These are phyloP conservation scores for Drosophila bocqueti DNA, from an alignment of 1,140 invertebrate genomes.

Conservation along the genomic window DNA sequence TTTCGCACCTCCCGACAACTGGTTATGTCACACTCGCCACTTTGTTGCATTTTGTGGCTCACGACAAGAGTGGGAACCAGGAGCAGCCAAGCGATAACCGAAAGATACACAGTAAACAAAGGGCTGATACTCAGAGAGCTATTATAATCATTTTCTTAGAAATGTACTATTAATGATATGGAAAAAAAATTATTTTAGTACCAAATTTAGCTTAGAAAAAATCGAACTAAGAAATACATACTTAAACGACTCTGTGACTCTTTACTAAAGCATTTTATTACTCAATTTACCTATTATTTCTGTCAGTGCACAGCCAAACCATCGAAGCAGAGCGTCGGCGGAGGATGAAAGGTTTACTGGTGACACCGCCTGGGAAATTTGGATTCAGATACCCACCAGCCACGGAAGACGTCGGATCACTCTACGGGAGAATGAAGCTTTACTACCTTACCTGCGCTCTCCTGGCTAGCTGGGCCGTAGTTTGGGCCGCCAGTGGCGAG, in stretches of 20 bases:
- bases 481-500: conserved; percentile 41
- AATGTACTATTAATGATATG: background rate
- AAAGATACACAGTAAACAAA: conserved; percentile 18
- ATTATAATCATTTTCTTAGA: no score
- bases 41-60: conserved; percentile 49
- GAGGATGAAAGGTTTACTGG: conserved; percentile 1
- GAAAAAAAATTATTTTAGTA: background rate
- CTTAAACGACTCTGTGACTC: background rate
- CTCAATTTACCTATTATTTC: background rate
- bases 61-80: conserved; percentile 39
- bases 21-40: conserved; percentile 60
- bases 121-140: background rate
- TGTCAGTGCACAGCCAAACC: background rate
- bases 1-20: conserved; percentile 34
- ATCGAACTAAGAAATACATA: background rate
- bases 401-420: conserved; percentile 21
- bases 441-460: conserved; percentile 24
- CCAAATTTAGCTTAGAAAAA: no score
- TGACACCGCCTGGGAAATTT: conserved; percentile 29
- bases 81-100: conserved; percentile 51
- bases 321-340: conserved; percentile 6
- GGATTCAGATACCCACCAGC: conserved; percentile 44
- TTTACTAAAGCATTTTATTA: background rate
- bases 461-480: conserved; percentile 28
- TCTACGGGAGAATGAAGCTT: conserved; percentile 55